Evolutionary conservation across 2,113 vertebrate genomes (phyloP).

Genomic region (Myotis davidii): DNA sequence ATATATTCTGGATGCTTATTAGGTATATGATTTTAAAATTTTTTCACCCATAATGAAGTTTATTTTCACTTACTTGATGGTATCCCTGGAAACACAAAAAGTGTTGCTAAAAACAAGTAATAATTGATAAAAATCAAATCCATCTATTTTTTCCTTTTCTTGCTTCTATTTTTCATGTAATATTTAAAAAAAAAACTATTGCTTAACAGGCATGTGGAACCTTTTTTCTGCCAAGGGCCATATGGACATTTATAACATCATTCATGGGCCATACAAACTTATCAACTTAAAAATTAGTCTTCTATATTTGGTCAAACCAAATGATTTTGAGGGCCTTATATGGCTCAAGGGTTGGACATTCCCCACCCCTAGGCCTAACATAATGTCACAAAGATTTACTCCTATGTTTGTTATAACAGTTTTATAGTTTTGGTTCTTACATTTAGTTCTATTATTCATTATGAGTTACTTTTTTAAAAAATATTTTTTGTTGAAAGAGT

Average conservation of each 20-base stretch:
- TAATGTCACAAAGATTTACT: neutral
- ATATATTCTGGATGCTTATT: neutral
- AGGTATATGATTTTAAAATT: neutral
- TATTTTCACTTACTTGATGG: neutral
- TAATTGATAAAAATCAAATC: neutral
- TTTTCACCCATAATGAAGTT: neutral
- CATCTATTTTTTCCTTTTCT: neutral
- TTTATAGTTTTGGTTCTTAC: neutral
- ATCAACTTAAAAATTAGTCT: no score
- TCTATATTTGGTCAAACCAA: no score
- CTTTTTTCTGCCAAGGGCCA: no score
- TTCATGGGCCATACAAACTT: no score
- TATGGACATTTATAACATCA: no score
- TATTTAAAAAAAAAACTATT: neutral
- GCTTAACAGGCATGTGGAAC: neutral
- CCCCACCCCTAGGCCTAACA: neutral
- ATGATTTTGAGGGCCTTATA: no score
- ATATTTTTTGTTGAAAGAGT: no score
- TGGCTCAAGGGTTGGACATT: no score
- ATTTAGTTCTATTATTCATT: neutral
- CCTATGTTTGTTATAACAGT: neutral
- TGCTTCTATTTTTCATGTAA: neutral
- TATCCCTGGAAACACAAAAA: neutral
- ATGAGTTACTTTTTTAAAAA: neutral
- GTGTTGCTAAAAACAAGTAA: neutral